Evolutionary conservation across 2,888 invertebrate genomes (phyloP).

Genomic region (Leptinotarsa haldemani): DNA sequence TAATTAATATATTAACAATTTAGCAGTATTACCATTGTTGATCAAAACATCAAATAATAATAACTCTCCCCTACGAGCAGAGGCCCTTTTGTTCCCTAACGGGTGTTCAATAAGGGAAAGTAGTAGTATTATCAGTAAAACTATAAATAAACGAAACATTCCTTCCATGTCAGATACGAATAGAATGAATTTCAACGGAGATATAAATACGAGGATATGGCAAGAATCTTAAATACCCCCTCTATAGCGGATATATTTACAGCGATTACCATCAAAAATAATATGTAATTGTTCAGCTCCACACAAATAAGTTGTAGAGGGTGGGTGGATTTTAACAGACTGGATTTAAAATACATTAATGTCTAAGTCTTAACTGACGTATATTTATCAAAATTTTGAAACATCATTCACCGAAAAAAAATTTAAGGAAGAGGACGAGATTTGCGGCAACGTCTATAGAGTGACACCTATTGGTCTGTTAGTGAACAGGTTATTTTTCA

Average conservation of each 20-base stretch:
- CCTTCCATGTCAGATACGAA: slow-evolving; percentile 35
- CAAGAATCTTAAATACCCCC: not conserved
- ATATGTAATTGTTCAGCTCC: not conserved
- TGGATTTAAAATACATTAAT: slow-evolving; percentile 8
- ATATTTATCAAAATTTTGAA: not conserved
- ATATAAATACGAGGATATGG: not conserved
- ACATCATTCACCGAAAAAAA: not conserved
- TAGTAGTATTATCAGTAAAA: not conserved
- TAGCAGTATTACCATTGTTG: no score
- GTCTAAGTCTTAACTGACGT: not conserved
- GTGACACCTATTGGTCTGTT: no score
- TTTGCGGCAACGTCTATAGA: not conserved
- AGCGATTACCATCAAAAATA: no score
- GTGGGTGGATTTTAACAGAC: not conserved
- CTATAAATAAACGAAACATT: slow-evolving; percentile 38
- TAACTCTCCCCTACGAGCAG: no score
- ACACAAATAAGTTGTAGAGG: not conserved
- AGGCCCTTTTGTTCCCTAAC: no score
- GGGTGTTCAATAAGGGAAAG: no score
- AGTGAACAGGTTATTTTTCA: no score
- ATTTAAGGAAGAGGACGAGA: not conserved
- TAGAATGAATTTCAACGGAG: slow-evolving; percentile 14
- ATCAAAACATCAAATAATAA: no score
- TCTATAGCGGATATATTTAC: not conserved
- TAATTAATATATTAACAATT: no score